phyloP scores from a whole-genome alignment of 2,113 vertebrate genomes.

The Hippocampus mohnikei region DNA sequence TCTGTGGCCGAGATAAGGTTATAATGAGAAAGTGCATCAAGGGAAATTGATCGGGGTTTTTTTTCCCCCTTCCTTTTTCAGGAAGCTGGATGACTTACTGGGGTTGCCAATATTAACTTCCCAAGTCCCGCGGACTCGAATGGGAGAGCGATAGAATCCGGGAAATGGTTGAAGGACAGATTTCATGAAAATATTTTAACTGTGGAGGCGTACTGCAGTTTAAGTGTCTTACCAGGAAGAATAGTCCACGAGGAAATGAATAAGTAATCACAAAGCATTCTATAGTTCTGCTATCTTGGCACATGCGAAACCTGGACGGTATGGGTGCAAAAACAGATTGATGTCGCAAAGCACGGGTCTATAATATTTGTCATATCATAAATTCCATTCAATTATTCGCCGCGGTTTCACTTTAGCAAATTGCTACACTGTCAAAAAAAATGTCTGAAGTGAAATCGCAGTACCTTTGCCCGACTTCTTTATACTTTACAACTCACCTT shows the following conservation, averaged over 20 bases:
- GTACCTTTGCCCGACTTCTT: background rate
- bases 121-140: constrained; percentile 59
- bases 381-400: no score
- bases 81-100: constrained; percentile 69
- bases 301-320: no score
- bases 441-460: background rate
- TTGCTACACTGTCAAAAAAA: background rate
- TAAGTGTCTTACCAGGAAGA: constrained; percentile 25
- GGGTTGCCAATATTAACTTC: constrained; percentile 71
- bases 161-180: constrained; percentile 43
- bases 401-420: no score
- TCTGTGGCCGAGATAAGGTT: constrained; percentile 70
- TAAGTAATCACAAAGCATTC: background rate
- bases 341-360: no score
- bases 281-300: no score
- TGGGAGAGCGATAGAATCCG: constrained; percentile 44
- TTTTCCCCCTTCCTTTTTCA: constrained; percentile 43
- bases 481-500: constrained; percentile 12
- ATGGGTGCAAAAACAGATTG: no score
- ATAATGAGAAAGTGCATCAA: constrained; percentile 72
- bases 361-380: no score
- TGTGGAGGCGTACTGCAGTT: constrained; percentile 26
- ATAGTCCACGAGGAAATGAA: constrained; percentile 12
- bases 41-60: constrained; percentile 64
- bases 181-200: constrained; percentile 62